Percentiles rank a stretch among this genome's conserved stretches.
Conservation (phyloP, 2,113 vertebrate species). For the Acanthisitta chloris region DNA sequence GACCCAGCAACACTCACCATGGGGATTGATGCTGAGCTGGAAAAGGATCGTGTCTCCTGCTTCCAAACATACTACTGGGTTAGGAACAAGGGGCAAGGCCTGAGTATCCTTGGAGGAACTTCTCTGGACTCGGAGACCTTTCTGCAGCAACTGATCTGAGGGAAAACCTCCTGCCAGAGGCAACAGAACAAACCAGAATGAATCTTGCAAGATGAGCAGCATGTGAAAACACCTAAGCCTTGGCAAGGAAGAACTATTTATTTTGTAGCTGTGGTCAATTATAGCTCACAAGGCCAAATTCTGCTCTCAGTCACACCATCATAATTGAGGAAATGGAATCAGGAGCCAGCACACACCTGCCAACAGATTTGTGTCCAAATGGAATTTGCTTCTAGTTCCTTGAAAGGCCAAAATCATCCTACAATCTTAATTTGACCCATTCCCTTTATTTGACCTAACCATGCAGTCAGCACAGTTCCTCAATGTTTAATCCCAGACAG, state of each 20-base stretch:
- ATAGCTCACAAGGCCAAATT: not conserved
- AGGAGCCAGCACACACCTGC: not conserved
- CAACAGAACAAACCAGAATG: not conserved
- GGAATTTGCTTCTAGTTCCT: not conserved
- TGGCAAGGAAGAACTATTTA: not conserved
- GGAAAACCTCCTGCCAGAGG: slow-evolving; percentile 28
- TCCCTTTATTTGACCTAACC: not conserved
- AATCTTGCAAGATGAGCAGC: not conserved
- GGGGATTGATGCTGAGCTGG: slow-evolving; percentile 80
- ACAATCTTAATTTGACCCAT: accelerated
- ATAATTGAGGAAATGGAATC: not conserved
- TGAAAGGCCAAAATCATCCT: not conserved
- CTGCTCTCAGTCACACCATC: not conserved
- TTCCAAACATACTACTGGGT: slow-evolving; percentile 84
- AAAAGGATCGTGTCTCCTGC: slow-evolving; percentile 85
- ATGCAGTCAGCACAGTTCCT: not conserved
- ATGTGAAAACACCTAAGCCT: not conserved
- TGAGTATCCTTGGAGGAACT: not conserved
- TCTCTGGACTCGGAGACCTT: not conserved
- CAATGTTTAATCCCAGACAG: not conserved
- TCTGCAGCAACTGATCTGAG: not conserved
- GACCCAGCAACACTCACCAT: slow-evolving; percentile 64
- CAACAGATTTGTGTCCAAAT: not conserved
- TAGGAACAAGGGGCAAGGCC: slow-evolving; percentile 77
- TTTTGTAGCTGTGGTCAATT: not conserved